Evolutionary conservation across 1,140 invertebrate genomes (phyloP).

Genomic region (Chlorops oryzae): DNA sequence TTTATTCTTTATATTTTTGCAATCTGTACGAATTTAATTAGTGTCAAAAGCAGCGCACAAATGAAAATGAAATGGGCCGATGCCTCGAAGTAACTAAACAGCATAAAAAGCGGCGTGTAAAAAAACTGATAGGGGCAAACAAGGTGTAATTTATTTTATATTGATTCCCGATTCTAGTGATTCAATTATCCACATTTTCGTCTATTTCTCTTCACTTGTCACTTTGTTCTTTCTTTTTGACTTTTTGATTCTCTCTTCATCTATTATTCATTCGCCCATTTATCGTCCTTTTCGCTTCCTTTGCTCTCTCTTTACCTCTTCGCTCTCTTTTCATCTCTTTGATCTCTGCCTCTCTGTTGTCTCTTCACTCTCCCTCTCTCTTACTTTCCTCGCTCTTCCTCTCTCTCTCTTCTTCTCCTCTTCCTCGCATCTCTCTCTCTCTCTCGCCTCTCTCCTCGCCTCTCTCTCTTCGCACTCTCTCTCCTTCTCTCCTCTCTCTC

Average conservation of each 20-base stretch:
- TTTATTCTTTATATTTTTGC: no score
- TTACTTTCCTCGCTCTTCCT: neutral
- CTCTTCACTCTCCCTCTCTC: no score
- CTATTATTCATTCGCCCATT: neutral
- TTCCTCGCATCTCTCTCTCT: neutral
- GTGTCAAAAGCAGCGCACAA: no score
- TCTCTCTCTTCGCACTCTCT: no score
- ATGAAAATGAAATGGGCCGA: no score
- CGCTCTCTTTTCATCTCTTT: no score
- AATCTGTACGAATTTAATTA: no score
- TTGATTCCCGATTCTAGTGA: no score
- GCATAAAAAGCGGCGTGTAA: neutral
- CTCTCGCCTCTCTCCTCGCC: neutral
- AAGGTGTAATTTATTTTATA: neutral
- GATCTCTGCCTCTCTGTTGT: no score
- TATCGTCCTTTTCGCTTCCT: no score
- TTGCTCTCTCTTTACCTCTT: no score
- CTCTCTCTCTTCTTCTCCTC: neutral
- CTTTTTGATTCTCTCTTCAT: neutral
- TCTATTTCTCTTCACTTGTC: neutral
- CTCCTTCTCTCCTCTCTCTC: neutral
- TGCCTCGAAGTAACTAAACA: no score
- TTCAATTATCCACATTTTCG: neutral
- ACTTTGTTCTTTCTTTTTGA: neutral
- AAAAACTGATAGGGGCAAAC: neutral